A percentile compares a stretch with the other conserved stretches of the same genome.
These are phyloP conservation scores for Parnassius smintheus DNA, from an alignment of 2,888 invertebrate genomes.

Conservation along the genomic window DNA sequence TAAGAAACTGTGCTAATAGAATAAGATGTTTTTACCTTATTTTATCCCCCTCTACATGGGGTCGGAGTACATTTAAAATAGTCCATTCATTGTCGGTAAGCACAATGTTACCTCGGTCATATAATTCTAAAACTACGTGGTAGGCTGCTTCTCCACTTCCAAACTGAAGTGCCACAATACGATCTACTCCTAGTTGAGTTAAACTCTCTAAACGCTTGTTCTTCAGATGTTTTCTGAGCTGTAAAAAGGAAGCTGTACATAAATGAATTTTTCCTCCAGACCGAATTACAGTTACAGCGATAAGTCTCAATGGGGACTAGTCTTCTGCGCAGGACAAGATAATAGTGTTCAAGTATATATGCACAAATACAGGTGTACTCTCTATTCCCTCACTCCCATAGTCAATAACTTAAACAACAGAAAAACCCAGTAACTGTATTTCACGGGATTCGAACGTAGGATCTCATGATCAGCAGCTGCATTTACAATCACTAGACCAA, in stretches of 20 bases:
- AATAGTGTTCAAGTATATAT: too few species aligned
- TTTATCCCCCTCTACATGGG: constrained; percentile 95
- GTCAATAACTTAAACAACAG: too few species aligned
- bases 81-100: constrained; percentile 94
- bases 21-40: constrained; percentile 73
- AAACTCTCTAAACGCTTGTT: constrained; percentile 95
- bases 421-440: too few species aligned
- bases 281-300: too few species aligned
- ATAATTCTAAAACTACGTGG: constrained; percentile 96
- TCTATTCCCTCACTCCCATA: too few species aligned
- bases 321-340: too few species aligned
- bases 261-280: too few species aligned
- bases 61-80: constrained; percentile 95
- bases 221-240: constrained; percentile 97
- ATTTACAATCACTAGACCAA: too few species aligned
- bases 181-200: constrained; percentile 93
- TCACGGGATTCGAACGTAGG: too few species aligned
- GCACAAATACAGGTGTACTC: too few species aligned
- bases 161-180: constrained; percentile 97
- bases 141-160: constrained; percentile 96
- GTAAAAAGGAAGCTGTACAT: constrained; percentile 81
- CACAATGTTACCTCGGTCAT: constrained; percentile 97
- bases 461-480: too few species aligned
- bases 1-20: background rate
- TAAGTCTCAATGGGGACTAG: too few species aligned